Base-by-base conservation (phyloP, 2,888 invertebrate species). In the Monoplex corrugatus region DNA sequence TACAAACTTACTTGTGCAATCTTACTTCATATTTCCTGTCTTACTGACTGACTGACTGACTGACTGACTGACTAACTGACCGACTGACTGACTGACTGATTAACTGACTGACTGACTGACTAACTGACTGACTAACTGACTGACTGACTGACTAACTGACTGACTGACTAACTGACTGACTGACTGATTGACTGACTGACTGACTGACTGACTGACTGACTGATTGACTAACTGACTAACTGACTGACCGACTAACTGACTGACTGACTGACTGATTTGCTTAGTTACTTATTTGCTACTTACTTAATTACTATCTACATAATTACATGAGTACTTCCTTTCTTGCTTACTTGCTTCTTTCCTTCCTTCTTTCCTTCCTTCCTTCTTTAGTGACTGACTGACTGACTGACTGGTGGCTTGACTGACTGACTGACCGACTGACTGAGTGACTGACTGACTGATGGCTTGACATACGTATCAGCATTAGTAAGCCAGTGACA, bases 221-320 rank as follows among this genome's bases (percentile, higher is more conserved):
- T 57, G 13, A 45, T 19, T n/a, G 23, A 23, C 38, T 38, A n/a
- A n/a, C n/a, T 88, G 0, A n/a, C n/a, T 8, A 1, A 23, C 35
- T 35, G 35, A 35, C 16, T 6, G 3, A 5, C 40, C 19, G n/a
- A n/a, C 13, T 38, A 28, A 13, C 10, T n/a, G 0, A 6, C 43
- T 78, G 44, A 57, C 63, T 84, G 44, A 44, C 40, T 57, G 28
- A 57, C 57, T 57, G 32, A 57, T 40, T 89, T 32, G 80, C 78
- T 43, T 0, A 28, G 16, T 78, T 10, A 40, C 50, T 43, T 28
- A 38, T 32, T 86, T 16, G 28, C 40, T 44, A 50, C 6, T 84
- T 28, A 35, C 72, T 57, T 35, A 45, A 19, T n/a, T 35, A 23
- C 38, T 38, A n/a, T n/a, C n/a, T n/a, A n/a, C n/a, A n/a, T n/a